These are phyloP conservation scores for Perithous albicinctus DNA, from an alignment of 2,888 invertebrate species.

Conservation along the genomic window DNA sequence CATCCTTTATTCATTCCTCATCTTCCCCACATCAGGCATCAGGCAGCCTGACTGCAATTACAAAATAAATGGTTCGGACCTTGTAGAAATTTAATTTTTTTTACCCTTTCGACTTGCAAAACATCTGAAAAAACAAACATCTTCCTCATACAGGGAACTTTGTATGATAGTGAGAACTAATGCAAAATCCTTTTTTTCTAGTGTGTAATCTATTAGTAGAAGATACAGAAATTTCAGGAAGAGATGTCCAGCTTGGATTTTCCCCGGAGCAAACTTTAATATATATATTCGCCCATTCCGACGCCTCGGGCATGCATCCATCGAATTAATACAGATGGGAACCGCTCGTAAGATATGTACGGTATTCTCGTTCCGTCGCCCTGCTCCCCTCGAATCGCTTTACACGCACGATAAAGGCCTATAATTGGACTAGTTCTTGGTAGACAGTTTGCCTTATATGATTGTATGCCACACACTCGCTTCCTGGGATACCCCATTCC, in stretches of 20 bases:
- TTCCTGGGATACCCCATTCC: slow-evolving; percentile 35
- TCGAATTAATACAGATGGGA: not conserved
- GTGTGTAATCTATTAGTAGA: not conserved
- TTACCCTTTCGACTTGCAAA: too few species aligned
- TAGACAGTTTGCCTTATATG: slow-evolving; percentile 23
- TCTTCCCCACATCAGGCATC: too few species aligned
- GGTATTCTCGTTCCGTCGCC: slow-evolving; percentile 45
- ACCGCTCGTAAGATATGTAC: not conserved
- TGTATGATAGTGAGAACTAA: too few species aligned
- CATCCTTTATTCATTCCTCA: too few species aligned
- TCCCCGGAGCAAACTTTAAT: slow-evolving; percentile 45
- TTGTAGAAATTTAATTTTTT: too few species aligned
- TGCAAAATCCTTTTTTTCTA: too few species aligned
- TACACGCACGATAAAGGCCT: slow-evolving; percentile 51
- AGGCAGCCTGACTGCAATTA: too few species aligned
- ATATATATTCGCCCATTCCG: slow-evolving; percentile 41
- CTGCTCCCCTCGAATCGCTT: slow-evolving; percentile 2
- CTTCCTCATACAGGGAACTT: too few species aligned
- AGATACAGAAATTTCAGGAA: not conserved
- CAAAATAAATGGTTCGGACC: too few species aligned
- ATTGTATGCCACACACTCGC: slow-evolving; percentile 27
- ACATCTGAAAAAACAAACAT: too few species aligned
- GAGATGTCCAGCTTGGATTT: slow-evolving; percentile 28
- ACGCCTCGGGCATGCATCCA: not conserved
- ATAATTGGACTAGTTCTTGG: slow-evolving; percentile 55